These are phyloP conservation scores for Microtus oregoni DNA, from an alignment of 2,113 vertebrate species.

Conservation along the genomic window DNA sequence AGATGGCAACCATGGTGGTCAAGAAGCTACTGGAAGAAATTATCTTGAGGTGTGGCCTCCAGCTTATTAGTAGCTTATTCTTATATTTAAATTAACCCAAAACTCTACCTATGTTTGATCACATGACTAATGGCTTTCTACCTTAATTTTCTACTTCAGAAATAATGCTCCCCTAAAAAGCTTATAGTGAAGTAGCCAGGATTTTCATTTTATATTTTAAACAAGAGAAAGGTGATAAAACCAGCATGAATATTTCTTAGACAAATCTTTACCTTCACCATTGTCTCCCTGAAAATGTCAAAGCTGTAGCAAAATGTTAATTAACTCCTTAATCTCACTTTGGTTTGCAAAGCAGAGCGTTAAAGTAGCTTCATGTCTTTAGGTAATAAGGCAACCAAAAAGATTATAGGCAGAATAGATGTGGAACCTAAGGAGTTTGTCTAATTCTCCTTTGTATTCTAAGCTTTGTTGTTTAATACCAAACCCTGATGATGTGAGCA, in stretches of 20 bases:
- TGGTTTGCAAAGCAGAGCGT: background rate
- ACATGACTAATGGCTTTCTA: too few relatives aligned
- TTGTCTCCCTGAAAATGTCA: background rate
- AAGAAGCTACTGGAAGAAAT: too few relatives aligned
- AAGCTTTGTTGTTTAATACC: slow-evolving; percentile 7
- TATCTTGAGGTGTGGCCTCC: too few relatives aligned
- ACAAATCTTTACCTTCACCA: background rate
- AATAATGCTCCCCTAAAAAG: slow-evolving; percentile 8
- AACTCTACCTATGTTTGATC: too few relatives aligned
- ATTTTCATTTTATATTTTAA: background rate
- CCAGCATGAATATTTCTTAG: background rate
- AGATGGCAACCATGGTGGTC: too few relatives aligned
- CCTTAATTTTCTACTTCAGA: background rate
- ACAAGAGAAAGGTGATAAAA: background rate
- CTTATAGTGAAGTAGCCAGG: background rate
- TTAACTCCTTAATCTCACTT: background rate
- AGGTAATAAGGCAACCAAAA: background rate
- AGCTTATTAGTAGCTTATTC: too few relatives aligned
- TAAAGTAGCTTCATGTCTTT: background rate
- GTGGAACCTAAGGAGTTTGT: background rate
- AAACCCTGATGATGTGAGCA: background rate
- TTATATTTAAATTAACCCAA: too few relatives aligned
- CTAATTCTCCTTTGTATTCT: background rate
- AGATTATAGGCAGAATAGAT: background rate
- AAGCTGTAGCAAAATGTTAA: background rate